Evolutionary conservation across 1,140 invertebrate species (phyloP), one percentile per base, ranked within the genome.

Genomic region (Drosophila yakuba): DNA sequence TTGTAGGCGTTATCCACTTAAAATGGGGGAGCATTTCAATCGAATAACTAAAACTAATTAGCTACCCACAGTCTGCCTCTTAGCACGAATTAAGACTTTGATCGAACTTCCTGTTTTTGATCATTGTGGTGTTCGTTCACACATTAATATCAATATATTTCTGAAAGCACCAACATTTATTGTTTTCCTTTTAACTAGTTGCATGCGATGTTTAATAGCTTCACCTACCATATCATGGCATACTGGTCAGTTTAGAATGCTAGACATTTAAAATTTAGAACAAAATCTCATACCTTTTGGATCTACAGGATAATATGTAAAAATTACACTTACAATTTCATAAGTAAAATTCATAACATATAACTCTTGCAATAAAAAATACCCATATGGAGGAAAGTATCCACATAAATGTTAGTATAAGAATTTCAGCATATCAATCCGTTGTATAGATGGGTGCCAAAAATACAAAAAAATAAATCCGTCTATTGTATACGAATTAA

Each of bases 101-200:
- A 69, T 57, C 47, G 35, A 36, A 83, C 79, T 86, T 86, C 83
- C 83, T 79, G 83, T 88, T 66, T 61, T 48, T 62, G 32, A 32
- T 32, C 32, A 32, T 32, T 2, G 32, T 8, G 61, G 50, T 74
- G 64, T 78, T 73, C 52, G 71, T 76, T 88, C 62, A 72, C 78
- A 74, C 82, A 86, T 85, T 85, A 85, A 85, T 85, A 83, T 86
- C 75, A 85, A 85, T 85, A 71, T 80, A 54, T 58, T 43, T 35
- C 39, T 38, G 32, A 36, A 38, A 35, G 39, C 8, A 14, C 52
- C 10, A 25, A 11, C 25, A 12, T 32, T 28, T 6, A 41, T 38
- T 20, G 12, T 8, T 8, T 4, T 43, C 41, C 44, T 69, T 51
- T 50, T 82, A 88, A 88, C 75, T 79, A 88, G 83, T 79, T 89